These are phyloP conservation scores for Progne subis DNA, from an alignment of 2,113 vertebrate genomes.

Conservation along the genomic window DNA sequence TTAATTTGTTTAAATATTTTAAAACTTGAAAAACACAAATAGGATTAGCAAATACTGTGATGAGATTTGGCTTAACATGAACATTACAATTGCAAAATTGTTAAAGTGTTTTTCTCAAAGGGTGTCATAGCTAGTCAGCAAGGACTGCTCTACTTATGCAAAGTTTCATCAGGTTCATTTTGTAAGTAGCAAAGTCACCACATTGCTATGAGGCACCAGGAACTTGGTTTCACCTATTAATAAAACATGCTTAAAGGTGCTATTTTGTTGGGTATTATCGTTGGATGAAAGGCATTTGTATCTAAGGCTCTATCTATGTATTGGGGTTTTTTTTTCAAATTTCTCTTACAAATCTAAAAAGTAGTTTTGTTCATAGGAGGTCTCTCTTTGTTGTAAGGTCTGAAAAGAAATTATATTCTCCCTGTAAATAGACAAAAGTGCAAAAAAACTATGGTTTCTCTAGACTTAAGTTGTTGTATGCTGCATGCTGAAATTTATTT, in stretches of 20 bases:
- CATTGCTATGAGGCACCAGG: neutral
- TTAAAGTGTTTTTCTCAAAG: neutral
- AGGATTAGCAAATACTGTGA: neutral
- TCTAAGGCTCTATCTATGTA: neutral
- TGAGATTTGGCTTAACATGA: neutral
- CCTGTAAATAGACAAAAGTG: neutral
- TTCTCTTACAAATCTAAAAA: neutral
- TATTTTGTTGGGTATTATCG: neutral
- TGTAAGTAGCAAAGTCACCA: neutral
- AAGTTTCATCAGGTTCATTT: neutral
- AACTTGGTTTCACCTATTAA: neutral
- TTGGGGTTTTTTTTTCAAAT: fast-evolving
- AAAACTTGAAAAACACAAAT: neutral
- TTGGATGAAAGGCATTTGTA: neutral
- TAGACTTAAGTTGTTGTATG: neutral
- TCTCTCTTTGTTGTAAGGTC: neutral
- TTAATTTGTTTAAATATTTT: neutral
- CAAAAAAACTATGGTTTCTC: fast-evolving
- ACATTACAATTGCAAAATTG: neutral
- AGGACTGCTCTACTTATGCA: neutral
- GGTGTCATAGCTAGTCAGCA: neutral
- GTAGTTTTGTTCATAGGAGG: neutral
- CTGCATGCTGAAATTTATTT: neutral
- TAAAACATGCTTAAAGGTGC: neutral
- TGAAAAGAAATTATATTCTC: neutral